Conservation (phyloP, 2,797 vertebrate species). For the Nasua narica region DNA sequence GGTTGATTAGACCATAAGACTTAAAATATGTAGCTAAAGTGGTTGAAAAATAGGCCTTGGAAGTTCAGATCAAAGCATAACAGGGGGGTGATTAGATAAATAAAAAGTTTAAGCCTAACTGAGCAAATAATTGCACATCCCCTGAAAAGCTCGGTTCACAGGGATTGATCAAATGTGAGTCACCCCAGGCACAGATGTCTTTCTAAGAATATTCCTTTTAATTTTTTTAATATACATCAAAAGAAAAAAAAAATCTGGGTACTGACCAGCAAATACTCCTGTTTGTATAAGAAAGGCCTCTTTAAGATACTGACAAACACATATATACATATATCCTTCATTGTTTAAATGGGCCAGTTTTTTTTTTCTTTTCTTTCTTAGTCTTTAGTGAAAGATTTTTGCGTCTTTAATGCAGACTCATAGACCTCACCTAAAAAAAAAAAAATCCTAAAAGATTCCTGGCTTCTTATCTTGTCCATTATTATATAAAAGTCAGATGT, state of each 20-base stretch:
- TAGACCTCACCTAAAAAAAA: constrained; percentile 13
- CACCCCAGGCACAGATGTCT: constrained; percentile 83
- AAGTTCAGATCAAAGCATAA: constrained; percentile 86
- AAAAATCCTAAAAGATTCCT: constrained; percentile 48
- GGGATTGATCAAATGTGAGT: constrained; percentile 84
- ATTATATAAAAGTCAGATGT: constrained; percentile 34
- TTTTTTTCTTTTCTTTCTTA: constrained; percentile 44
- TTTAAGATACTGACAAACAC: constrained; percentile 63
- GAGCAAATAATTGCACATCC: constrained; percentile 89
- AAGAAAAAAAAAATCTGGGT: constrained; percentile 70
- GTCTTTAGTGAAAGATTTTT: constrained; percentile 58
- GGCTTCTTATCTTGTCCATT: constrained; percentile 2
- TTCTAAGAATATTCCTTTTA: constrained; percentile 84
- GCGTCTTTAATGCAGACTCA: constrained; percentile 48
- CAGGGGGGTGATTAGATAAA: constrained; percentile 87
- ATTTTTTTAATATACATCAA: constrained; percentile 82
- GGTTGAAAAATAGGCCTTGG: constrained; percentile 81
- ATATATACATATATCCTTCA: constrained; percentile 14
- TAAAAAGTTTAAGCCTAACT: constrained; percentile 88
- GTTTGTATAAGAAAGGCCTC: constrained; percentile 77
- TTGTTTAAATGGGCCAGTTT: constrained; percentile 75
- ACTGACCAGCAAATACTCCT: constrained; percentile 77
- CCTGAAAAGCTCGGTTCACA: constrained; percentile 83
- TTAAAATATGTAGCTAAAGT: constrained; percentile 84
- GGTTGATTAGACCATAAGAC: constrained; percentile 84